A percentile compares a stretch with the other conserved stretches of the same genome.
These are phyloP conservation scores for Tribolium castaneum DNA, from an alignment of 1,140 invertebrate species.

Conservation along the genomic window DNA sequence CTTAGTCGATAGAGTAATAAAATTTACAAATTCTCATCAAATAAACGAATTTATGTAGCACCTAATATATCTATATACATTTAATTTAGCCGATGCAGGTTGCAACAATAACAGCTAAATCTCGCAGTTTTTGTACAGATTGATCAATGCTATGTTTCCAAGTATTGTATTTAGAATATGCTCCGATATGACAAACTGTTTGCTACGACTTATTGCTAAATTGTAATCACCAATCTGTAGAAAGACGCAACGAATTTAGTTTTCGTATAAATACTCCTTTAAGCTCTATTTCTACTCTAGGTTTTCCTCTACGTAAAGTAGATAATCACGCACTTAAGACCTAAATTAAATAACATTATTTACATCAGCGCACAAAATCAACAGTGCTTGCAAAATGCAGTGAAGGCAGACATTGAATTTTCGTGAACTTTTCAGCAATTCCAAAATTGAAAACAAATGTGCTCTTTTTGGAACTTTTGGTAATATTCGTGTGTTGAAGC, in stretches of 20 bases:
- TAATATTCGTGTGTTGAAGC: not conserved
- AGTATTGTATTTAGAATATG: conserved; percentile 1
- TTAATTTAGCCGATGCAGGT: conserved; percentile 34
- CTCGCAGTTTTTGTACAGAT: conserved; percentile 32
- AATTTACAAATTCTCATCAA: conserved; percentile 38
- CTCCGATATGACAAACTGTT: conserved; percentile 9
- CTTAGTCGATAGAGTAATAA: conserved; percentile 43
- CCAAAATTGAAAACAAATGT: conserved; percentile 16
- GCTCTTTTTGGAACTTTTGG: not conserved
- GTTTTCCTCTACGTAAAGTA: conserved; percentile 37
- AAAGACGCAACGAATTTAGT: conserved; percentile 28
- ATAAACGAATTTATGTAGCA: conserved; percentile 38
- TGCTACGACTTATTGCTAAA: conserved; percentile 2
- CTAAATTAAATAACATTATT: conserved; percentile 50
- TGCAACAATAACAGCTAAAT: conserved; percentile 41
- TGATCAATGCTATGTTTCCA: not conserved
- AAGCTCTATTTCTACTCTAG: conserved; percentile 34
- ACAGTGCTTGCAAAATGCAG: conserved; percentile 60
- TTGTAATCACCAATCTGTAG: conserved; percentile 18
- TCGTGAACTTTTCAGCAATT: conserved; percentile 18
- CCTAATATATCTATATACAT: conserved; percentile 42
- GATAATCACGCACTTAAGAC: conserved; percentile 34
- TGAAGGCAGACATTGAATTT: conserved; percentile 59
- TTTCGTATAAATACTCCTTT: conserved; percentile 2
- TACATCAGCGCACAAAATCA: conserved; percentile 54